Evolutionary conservation across 2,797 vertebrate genomes (phyloP), one percentile per base, ranked within the genome.

Genomic region (Tragelaphus oryx): DNA sequence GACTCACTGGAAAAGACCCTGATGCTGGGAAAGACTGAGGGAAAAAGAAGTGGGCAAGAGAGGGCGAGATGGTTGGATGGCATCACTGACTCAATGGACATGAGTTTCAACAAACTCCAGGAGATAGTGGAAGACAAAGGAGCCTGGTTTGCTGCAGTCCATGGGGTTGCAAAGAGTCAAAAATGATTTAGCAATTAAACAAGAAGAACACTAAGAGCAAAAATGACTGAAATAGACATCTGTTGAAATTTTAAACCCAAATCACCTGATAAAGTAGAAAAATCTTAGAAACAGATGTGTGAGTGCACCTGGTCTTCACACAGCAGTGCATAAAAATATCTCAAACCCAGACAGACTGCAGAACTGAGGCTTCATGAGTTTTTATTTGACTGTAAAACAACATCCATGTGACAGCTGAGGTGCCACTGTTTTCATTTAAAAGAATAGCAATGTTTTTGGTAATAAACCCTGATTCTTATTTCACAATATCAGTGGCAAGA

Each of bases 241-340:
- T 96, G 96, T 76, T 96, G 79, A 94, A 97, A 96, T 75, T 92
- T 90, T 88, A 92, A 97, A 96, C 87, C 28, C 41, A 96, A 97
- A 96, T 96, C 89, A 96, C 89, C 85, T 96, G 95, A 97, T 92
- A 96, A 97, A 95, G 96, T 60, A 93, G 91, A 96, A 82, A 96
- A 96, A 96, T 96, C 95, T 97, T 96, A 94, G 94, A 97, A 96
- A 96, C 60, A 96, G 87, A 97, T 91, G 92, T 95, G 44, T 92
- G 60, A 96, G 82, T 90, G 84, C 89, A 97, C 97, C 97, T 97
- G 97, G 83, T 95, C 94, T 96, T 86, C 93, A 93, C 96, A 91
- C 20, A 95, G 87, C 90, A 79, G 79, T 92, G 94, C 89, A 97
- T 62, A 95, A 96, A 97, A 97, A 97, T 95, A 97, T 93, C 87